Evolutionary conservation across 2,113 vertebrate species (phyloP), one percentile per base, ranked within the genome.

Genomic region (Salminus brasiliensis): DNA sequence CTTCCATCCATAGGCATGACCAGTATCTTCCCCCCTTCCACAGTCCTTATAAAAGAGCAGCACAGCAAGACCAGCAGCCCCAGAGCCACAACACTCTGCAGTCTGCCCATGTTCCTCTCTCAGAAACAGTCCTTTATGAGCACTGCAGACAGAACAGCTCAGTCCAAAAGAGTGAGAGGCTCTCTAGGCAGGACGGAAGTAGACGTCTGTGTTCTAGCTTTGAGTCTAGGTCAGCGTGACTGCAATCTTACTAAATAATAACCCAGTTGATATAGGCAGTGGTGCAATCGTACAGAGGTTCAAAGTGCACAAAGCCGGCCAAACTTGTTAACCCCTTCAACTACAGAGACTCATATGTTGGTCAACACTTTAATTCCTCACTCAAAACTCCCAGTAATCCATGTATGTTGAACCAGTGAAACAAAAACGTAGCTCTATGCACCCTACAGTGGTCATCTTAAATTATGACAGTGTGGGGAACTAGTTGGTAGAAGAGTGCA

Each of bases 1-100:
- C 96, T 97, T 16, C 95, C 94, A 6, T 89, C 94, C 88, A 95
- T 89, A 30, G 94, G 94, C 74, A 95, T 25, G 23, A 94, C 95
- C 63, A 95, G 87, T 2, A 96, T 79, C 53, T 94, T 94, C 4
- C 90, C 91, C 77, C 90, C 90, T 5, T 89, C 81, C 5, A 85
- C 80, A 0, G 85, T 69, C 27, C 83, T 83, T 78, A 81, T 70
- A 9, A 12, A 49, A 78, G 83, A 41, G 39, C 39, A 41, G 10
- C 39, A 5, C 10, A 41, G 39, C 4, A 41, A 41, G 39, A 41
- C 39, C 74, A 88, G 52, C 63, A 93, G 84, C 34, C 86, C 86
- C 34, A 88, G 66, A 0, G 66, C 32, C 15, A 82, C 10, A 85
- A 84, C 78, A 84, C 83, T 83, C 84, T 80, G 29, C 73, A 83